Evolutionary conservation across 2,113 vertebrate genomes (phyloP), one percentile per base, ranked within the genome.

Genomic region (Entelurus aequoreus): DNA sequence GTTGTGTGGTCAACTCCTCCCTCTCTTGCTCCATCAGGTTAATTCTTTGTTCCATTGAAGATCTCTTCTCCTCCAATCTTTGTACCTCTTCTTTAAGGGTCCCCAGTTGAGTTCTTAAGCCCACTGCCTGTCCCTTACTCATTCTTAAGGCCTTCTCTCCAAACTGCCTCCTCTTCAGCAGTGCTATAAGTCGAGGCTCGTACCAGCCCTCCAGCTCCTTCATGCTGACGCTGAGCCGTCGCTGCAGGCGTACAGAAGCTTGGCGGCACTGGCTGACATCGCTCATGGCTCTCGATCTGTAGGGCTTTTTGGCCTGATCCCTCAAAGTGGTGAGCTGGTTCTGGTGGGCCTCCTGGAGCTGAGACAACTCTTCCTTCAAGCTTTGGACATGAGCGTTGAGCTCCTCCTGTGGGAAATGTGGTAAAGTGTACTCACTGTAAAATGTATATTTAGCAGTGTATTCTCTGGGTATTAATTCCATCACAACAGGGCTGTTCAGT

Each of bases 121-220:
- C 89, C 51, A 78, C 80, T 28, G 90, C 82, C 79, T 94, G 90
- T 0, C 89, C 92, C 57, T 90, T 90, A 56, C 84, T 87, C 73
- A 83, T 87, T 69, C 91, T 92, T 66, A 97, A 83, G 0, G 92
- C 86, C 52, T 89, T 92, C 42, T 87, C 85, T 3, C 91, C 91
- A 0, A 83, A 74, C 73, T 94, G 93, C 0, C 85, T 83, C 42
- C 90, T 87, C 78, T 88, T 92, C 35, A 95, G 84, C 69, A 95
- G 89, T 53, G 88, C 79, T 77, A 92, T 73, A 54, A 96, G 80
- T 6, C 92, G 92, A 0, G 94, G 93, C 72, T 95, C 93, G 0
- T 95, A 95, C 71, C 93, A 92, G 48, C 90, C 85, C 74, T 95
- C 93, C 74, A 97, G 85, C 1, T 82, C 82, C 54, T 65, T 86